phyloP scores from a whole-genome alignment of 2,888 invertebrate genomes.

The Lepidochrysops patricia region DNA sequence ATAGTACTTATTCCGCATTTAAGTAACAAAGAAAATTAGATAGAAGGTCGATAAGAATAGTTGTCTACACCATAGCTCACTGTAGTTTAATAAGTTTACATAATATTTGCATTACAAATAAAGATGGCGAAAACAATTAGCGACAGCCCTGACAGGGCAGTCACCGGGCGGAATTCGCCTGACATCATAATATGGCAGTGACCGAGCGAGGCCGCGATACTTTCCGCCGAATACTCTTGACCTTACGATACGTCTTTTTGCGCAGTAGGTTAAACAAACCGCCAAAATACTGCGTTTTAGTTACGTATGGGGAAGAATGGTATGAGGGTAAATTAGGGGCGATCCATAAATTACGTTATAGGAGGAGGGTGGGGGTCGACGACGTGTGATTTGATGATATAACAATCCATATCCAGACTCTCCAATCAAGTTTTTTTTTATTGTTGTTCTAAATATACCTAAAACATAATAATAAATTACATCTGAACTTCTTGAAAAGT shows the following conservation, averaged over 20 bases:
- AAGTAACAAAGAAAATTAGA: no score
- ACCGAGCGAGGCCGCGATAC: conserved; percentile 58
- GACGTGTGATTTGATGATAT: no score
- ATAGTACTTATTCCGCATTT: no score
- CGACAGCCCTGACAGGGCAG: conserved; percentile 22
- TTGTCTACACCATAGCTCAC: no score
- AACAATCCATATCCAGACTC: no score
- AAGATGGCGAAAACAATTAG: not conserved
- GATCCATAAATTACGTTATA: not conserved
- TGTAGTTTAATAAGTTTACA: not conserved
- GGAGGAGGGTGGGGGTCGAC: no score
- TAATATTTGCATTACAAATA: not conserved
- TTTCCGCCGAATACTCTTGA: conserved; percentile 1
- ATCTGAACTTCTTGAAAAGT: no score
- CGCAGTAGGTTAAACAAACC: not conserved
- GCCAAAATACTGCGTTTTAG: not conserved
- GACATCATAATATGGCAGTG: conserved; percentile 64
- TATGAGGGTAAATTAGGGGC: not conserved
- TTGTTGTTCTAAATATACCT: no score
- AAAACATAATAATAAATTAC: no score
- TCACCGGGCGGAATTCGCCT: conserved; percentile 44
- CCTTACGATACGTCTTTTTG: not conserved
- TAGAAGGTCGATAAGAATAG: no score
- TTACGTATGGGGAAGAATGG: not conserved
- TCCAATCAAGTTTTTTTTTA: no score